phyloP scores from a whole-genome alignment of 2,797 vertebrate genomes.

The Bradypodion pumilum region DNA sequence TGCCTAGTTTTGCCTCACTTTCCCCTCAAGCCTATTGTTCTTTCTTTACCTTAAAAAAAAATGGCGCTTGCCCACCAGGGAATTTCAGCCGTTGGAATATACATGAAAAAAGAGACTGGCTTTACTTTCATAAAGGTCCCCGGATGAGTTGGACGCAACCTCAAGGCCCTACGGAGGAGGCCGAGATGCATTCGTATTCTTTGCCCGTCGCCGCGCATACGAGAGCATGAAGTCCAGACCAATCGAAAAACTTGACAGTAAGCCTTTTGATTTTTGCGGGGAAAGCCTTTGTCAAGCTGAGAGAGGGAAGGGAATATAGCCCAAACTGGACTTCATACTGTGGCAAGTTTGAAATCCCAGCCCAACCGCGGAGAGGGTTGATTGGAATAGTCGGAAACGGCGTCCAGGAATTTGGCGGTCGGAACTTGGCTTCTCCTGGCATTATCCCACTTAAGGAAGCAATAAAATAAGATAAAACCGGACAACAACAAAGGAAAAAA shows the following conservation, averaged over 20 bases:
- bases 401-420: conserved; percentile 78
- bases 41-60: conserved; percentile 3
- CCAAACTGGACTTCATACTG: conserved; percentile 84
- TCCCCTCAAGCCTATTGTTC: conserved; percentile 73
- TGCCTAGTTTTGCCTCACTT: conserved; percentile 68
- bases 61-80: conserved; percentile 76
- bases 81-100: conserved; percentile 81
- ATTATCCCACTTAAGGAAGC: conserved; percentile 54
- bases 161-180: conserved; percentile 76
- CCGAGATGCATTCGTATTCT: conserved; percentile 77
- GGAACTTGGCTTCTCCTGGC: conserved; percentile 72
- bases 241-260: conserved; percentile 84
- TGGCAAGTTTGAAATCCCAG: conserved; percentile 85
- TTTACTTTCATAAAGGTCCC: conserved; percentile 84
- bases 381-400: conserved; percentile 83
- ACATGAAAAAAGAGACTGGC: conserved; percentile 83
- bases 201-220: conserved; percentile 75
- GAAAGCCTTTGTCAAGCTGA: conserved; percentile 82
- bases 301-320: conserved; percentile 82
- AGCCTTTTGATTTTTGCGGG: conserved; percentile 86
- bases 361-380: conserved; percentile 82
- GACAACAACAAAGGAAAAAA: conserved; percentile 15
- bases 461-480: conserved; percentile 32
- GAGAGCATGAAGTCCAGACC: conserved; percentile 79
- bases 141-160: conserved; percentile 78